Evolutionary conservation across 2,113 vertebrate genomes (phyloP), one percentile per base, ranked within the genome.

Genomic region (Anas platyrhynchos): DNA sequence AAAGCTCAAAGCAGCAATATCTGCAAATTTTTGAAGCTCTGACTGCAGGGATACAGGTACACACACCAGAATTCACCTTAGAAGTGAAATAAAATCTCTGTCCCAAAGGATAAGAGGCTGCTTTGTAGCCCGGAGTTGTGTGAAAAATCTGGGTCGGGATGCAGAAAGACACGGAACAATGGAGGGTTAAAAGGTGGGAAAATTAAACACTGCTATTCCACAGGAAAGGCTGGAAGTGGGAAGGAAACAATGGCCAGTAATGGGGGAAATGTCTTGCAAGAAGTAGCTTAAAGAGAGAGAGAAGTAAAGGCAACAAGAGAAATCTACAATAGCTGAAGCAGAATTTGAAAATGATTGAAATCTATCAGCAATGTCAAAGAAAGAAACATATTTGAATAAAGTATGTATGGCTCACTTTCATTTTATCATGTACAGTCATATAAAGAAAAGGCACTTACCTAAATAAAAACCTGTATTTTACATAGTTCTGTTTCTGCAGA

Each of bases 241-340:
- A 34, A 73, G 73, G 68, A 82, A 93, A 93, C 93, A 92, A 84
- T 44, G 44, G 69, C 34, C 80, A 58, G 2, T 88, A 94, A 96
- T 2, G 27, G 93, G 46, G 65, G 75, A 59, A 54, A 83, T 9
- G 48, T 9, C 73, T 90, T 43, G 29, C 43, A 86, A 90, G 80
- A 1, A 58, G 80, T 63, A 82, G 52, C 73, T 62, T 58, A 31
- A 41, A 77, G 68, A 88, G 73, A 87, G 23, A 69, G 67, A 65
- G 68, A 93, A 88, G 78, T 46, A 91, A 81, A 88, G 27, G 73
- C 34, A 46, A 16, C 1, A 34, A 81, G 10, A 43, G 17, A n/a
- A 77, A 86, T 56, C 76, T 48, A n/a, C 48, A 41, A 41, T 1
- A 62, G 76, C 68, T 38, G 56, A 61, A 66, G 43, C 29, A 82